Base-by-base conservation (phyloP, 2,888 invertebrate species). In the Ectemnius lituratus region DNA sequence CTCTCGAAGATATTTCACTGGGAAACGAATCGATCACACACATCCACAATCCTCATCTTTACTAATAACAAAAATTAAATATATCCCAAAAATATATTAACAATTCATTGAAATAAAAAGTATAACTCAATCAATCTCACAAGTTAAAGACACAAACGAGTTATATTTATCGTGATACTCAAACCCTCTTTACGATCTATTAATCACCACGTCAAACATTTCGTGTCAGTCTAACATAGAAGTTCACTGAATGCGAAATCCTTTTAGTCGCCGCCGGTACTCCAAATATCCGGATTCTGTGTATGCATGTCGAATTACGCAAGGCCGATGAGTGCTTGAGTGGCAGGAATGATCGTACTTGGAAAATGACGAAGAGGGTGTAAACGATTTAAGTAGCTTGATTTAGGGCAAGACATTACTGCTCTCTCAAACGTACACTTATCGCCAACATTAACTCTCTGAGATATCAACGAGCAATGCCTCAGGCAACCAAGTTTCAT, bases 121-220 rank as follows among this genome's bases (percentile, higher is more conserved):
- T 3, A 20, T 20, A 20, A 23, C 23, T 23, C 76, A 82, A 84
- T 84, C 79, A 82, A 76, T 78, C 74, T 78, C 62, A 73, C 73
- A 73, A 72, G 81, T 73, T 83, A 81, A 84, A 85, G 85, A 86
- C 72, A 73, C 75, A 73, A 76, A 80, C 81, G 87, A 88, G 89
- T 89, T 90, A 89, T 90, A 90, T 90, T 90, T 90, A 90, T 90
- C 89, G 89, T 84, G 89, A 89, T 85, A 90, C 89, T 90, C 86
- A 89, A 90, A 86, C 86, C 82, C 81, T 78, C 83, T 90, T 90
- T 90, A 90, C 85, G 90, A 88, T 89, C 90, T 90, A 90, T 90
- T 90, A 90, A 90, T 86, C 85, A 87, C 87, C 85, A 75, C 87
- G 87, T 86, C 87, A 88, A 89, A 88, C 81, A 84, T 85, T 85